Conservation (phyloP, 2,888 invertebrate species). For the Colostygia pectinataria region DNA sequence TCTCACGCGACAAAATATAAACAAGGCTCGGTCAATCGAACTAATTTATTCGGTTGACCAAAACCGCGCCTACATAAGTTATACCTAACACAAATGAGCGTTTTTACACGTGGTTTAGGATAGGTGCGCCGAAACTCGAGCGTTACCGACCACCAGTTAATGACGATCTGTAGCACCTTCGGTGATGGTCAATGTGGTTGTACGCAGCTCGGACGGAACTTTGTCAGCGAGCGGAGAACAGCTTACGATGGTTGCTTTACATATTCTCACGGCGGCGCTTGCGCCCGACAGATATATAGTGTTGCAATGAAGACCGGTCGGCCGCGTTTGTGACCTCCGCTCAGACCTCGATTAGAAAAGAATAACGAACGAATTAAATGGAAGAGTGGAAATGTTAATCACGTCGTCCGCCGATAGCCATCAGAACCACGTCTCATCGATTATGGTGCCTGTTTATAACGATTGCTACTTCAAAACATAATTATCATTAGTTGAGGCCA, state of each 20-base stretch:
- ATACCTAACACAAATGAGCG: conserved; percentile 61
- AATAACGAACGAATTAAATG: conserved; percentile 55
- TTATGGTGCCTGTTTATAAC: conserved; percentile 50
- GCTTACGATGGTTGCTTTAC: conserved; percentile 48
- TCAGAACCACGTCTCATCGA: conserved; percentile 48
- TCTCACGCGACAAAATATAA: conserved; percentile 69
- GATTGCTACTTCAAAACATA: conserved; percentile 47
- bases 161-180: conserved; percentile 33
- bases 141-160: conserved; percentile 38
- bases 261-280: conserved; percentile 79
- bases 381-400: conserved; percentile 51
- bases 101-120: conserved; percentile 60
- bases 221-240: conserved; percentile 41
- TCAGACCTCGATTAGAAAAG: conserved; percentile 56
- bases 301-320: conserved; percentile 72
- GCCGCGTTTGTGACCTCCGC: conserved; percentile 55
- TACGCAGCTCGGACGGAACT: conserved; percentile 29
- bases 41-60: conserved; percentile 68
- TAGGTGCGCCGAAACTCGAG: conserved; percentile 54
- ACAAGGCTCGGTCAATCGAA: conserved; percentile 64
- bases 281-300: conserved; percentile 62
- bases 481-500: conserved; percentile 50
- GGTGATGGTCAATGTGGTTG: conserved; percentile 31
- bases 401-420: conserved; percentile 43
- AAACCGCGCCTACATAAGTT: conserved; percentile 66